These are phyloP conservation scores for Sarcophilus harrisii DNA, from an alignment of 2,797 vertebrate species.

Conservation along the genomic window DNA sequence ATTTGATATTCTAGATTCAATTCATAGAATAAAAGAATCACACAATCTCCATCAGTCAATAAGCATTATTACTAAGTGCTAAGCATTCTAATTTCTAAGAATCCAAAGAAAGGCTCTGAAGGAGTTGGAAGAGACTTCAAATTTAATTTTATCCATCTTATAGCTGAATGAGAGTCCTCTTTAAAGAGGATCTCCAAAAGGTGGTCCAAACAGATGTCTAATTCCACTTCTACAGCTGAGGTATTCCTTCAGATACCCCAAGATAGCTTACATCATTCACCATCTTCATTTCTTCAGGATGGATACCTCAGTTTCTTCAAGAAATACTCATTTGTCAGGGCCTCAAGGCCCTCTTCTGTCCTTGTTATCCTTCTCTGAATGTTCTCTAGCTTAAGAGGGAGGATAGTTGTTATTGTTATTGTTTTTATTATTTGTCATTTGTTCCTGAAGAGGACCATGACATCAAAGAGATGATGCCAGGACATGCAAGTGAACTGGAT, in stretches of 20 bases:
- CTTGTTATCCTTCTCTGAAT: background rate
- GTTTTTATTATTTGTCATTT: too few species aligned
- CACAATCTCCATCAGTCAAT: background rate
- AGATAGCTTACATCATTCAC: background rate
- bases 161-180: background rate
- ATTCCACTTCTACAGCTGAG: background rate
- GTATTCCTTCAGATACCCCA: background rate
- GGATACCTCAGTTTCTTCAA: background rate
- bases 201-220: background rate
- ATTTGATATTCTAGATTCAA: background rate
- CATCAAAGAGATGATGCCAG: too few species aligned
- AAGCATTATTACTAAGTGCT: background rate
- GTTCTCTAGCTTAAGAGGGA: background rate
- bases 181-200: background rate
- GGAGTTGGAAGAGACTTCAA: background rate
- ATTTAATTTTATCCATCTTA: background rate
- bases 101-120: background rate
- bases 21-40: background rate
- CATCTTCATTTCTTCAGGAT: background rate
- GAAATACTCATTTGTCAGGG: background rate
- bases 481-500: too few species aligned
- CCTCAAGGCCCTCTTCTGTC: background rate
- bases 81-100: background rate
- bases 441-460: too few species aligned
- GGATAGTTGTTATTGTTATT: background rate